Evolutionary conservation across 1,140 invertebrate genomes (phyloP), one percentile per base, ranked within the genome.

Genomic region (Pogonognathellus flavescens): DNA sequence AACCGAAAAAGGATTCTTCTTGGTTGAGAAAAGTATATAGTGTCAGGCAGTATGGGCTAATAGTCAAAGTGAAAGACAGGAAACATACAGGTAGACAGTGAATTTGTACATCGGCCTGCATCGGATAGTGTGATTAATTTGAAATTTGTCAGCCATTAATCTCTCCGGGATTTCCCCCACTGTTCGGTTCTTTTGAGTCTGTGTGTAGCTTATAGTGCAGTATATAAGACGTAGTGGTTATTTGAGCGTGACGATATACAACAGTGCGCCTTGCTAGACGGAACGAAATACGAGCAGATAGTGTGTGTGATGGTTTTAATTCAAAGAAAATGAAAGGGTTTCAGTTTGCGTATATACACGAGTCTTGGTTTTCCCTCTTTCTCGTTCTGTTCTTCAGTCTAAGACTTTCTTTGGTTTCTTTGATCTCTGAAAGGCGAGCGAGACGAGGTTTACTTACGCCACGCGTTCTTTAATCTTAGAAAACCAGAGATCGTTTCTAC

Each of bases 121-220:
- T 53, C 55, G 55, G 80, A 81, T 81, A 55, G 80, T 62, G 84
- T 85, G 84, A 85, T 85, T 85, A 85, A 85, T 85, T 85, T 85
- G 80, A 85, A 85, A 85, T 85, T 85, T 85, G 84, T 85, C 84
- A 85, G 80, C 80, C 84, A 85, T 85, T 85, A 85, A 85, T 85
- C 84, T 85, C 80, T 59, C 25, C 25, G 57, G 83, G 70, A 76
- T 76, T 76, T 76, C 31, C 41, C 41, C 31, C 31, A 16, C 11
- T 76, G 31, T 41, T 76, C n/a, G 2, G n/a, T 14, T 31, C 49
- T 18, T 76, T 41, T 50, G 41, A 31, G n/a, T 25, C 62, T 66
- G 41, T 76, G 5, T 66, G 11, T 41, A 57, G 2, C 53, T 57
- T n/a, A n/a, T 57, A 57, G 53, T 57, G 9, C 53, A 1, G 31